These are phyloP conservation scores for Phenganax stokvisi DNA, from an alignment of 92 coral and sea anemone species.

Conservation along the genomic window DNA sequence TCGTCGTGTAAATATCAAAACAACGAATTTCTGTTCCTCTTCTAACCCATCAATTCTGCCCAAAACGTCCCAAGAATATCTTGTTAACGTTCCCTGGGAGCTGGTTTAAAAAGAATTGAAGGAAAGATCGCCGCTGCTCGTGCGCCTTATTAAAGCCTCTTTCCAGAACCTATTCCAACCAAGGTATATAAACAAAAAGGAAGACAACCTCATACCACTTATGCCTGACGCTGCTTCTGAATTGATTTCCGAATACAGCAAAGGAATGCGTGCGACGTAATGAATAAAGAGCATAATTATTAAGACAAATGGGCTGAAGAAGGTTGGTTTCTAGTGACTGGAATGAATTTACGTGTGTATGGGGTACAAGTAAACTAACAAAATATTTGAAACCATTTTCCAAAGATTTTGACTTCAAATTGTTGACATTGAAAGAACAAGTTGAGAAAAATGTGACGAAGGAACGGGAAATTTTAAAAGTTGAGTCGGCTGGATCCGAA, in stretches of 20 bases:
- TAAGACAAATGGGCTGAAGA: slow-evolving; percentile 52
- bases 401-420: slow-evolving; percentile 33
- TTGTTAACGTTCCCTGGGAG: slow-evolving; percentile 23
- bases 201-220: slow-evolving; percentile 21
- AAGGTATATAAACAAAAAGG: slow-evolving; percentile 40
- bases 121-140: slow-evolving; percentile 27
- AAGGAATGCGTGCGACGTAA: slow-evolving; percentile 29
- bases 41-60: slow-evolving; percentile 25
- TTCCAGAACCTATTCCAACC: slow-evolving; percentile 50
- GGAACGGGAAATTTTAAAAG: neutral
- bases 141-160: slow-evolving; percentile 21
- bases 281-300: slow-evolving; percentile 31
- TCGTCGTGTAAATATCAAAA: neutral
- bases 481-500: neutral
- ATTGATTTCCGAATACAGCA: slow-evolving; percentile 46
- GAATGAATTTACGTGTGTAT: slow-evolving; percentile 34
- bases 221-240: slow-evolving; percentile 51
- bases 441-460: neutral
- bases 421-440: neutral
- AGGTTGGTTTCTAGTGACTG: slow-evolving; percentile 40
- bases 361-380: slow-evolving; percentile 41
- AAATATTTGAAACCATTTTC: slow-evolving; percentile 42
- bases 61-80: slow-evolving; percentile 18
- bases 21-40: neutral
- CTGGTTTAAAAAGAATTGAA: slow-evolving; percentile 35